phyloP scores from a whole-genome alignment of 2,888 invertebrate species.

The Pherbina coryleti region DNA sequence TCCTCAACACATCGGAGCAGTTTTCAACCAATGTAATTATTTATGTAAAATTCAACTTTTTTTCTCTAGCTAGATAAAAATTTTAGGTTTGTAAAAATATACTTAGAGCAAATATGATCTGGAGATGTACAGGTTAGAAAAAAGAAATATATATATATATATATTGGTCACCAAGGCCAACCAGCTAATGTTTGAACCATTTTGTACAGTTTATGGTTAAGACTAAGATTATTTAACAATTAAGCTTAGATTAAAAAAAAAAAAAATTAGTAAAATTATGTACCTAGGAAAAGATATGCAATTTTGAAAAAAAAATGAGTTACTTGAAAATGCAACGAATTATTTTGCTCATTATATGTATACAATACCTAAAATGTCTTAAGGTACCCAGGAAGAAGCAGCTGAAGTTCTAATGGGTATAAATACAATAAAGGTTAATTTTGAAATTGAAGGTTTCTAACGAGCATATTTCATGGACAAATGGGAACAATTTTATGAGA shows the following conservation, averaged over 20 bases:
- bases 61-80: too few species aligned
- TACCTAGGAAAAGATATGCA: background rate
- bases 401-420: too few species aligned
- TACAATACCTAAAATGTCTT: background rate
- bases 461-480: too few species aligned
- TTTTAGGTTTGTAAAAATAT: background rate
- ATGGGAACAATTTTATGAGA: too few species aligned
- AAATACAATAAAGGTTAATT: too few species aligned
- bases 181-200: background rate
- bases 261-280: background rate
- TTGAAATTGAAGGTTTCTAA: too few species aligned
- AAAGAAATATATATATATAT: too few species aligned
- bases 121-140: background rate
- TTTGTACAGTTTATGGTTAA: slow-evolving; percentile 4
- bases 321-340: slow-evolving; percentile 41
- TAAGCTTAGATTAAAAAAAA: background rate
- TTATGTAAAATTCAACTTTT: too few species aligned
- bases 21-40: too few species aligned
- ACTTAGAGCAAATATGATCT: background rate
- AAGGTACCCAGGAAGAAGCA: too few species aligned
- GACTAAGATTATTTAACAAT: background rate
- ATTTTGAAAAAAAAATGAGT: background rate
- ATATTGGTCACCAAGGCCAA: background rate
- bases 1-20: background rate
- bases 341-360: slow-evolving; percentile 14